Percentiles rank a stretch among this genome's conserved stretches.
Conservation (phyloP, 2,113 vertebrate genomes). For the Oncorhynchus kisutch region DNA sequence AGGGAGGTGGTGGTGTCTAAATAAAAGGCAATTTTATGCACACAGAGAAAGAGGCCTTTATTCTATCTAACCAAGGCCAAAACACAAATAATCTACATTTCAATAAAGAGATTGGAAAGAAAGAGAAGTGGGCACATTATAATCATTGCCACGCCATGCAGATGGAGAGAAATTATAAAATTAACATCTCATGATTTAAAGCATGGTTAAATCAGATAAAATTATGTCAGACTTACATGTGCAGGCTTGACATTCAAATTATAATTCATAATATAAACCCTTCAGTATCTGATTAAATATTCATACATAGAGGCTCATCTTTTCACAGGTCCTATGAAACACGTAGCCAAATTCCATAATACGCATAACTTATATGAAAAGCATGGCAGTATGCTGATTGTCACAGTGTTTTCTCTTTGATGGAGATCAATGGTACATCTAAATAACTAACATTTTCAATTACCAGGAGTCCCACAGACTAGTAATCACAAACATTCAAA, state of each 20-base stretch:
- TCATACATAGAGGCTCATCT: neutral
- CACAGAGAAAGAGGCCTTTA: conserved; percentile 57
- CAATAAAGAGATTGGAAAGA: conserved; percentile 28
- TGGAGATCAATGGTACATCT: neutral
- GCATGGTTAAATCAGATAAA: conserved; percentile 12
- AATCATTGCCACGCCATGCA: conserved; percentile 29
- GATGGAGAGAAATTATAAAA: conserved; percentile 20
- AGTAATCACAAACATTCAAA: neutral
- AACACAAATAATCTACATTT: conserved; percentile 40
- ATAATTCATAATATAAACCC: neutral
- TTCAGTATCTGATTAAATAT: neutral
- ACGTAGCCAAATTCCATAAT: neutral
- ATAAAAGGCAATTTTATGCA: conserved; percentile 40
- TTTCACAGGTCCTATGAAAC: neutral
- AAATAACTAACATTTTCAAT: neutral
- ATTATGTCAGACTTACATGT: conserved; percentile 1
- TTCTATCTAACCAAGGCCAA: conserved; percentile 33
- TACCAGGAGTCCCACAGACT: neutral
- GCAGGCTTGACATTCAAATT: conserved; percentile 13
- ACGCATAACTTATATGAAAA: neutral
- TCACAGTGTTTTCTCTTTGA: neutral
- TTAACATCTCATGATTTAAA: conserved; percentile 29
- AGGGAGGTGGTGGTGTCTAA: conserved; percentile 5
- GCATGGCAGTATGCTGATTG: neutral
- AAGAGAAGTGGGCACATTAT: conserved; percentile 26